Percentiles rank a stretch among this genome's conserved stretches.
phyloP scores from a whole-genome alignment of 2,113 vertebrate species.

The Platichthys stellatus region DNA sequence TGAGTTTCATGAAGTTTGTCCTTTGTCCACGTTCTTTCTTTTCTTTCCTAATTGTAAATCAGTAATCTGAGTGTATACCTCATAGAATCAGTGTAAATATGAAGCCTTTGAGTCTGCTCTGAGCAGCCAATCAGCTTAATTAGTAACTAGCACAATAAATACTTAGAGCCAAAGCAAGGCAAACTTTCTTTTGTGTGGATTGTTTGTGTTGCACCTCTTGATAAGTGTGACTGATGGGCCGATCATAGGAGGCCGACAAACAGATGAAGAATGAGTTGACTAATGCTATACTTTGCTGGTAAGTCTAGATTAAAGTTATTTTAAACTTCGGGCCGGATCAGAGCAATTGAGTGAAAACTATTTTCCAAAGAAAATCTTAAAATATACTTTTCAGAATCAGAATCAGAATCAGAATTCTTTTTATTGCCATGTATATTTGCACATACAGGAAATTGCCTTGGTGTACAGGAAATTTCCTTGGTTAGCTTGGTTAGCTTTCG shows the following conservation, averaged over 20 bases:
- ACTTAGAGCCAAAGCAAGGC: conserved; percentile 19
- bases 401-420: too few relatives aligned
- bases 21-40: conserved; percentile 34
- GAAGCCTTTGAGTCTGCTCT: conserved; percentile 21
- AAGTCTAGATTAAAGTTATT: not conserved
- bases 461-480: not conserved
- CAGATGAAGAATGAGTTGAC: not conserved
- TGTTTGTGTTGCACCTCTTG: conserved; percentile 25
- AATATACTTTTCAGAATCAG: too few relatives aligned
- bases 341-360: too few relatives aligned
- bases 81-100: conserved; percentile 44
- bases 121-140: conserved; percentile 63
- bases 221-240: conserved; percentile 15
- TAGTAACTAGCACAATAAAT: conserved; percentile 75
- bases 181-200: conserved; percentile 18
- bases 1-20: conserved; percentile 24
- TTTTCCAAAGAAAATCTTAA: too few relatives aligned
- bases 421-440: too few relatives aligned
- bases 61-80: conserved; percentile 34
- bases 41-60: conserved; percentile 46
- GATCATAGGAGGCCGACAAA: not conserved
- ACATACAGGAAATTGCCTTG: not conserved
- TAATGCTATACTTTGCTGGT: not conserved
- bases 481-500: not conserved
- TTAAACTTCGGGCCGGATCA: too few relatives aligned